These are phyloP conservation scores for Amniataba percoides DNA, from an alignment of 2,797 vertebrate species.

Conservation along the genomic window DNA sequence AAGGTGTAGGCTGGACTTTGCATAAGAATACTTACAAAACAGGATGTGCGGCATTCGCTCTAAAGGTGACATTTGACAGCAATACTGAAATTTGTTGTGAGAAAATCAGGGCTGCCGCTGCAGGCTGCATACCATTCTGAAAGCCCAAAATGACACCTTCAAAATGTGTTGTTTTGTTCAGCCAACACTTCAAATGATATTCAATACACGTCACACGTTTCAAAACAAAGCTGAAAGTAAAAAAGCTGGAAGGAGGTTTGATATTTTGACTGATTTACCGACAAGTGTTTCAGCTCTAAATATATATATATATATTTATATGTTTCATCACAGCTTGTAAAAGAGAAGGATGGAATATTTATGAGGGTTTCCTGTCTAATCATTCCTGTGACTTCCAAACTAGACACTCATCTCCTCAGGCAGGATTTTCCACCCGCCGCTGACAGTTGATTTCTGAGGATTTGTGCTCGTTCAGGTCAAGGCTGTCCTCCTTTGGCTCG, in stretches of 20 bases:
- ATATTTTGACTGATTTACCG: background rate
- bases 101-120: background rate
- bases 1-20: background rate
- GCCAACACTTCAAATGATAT: background rate
- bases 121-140: background rate
- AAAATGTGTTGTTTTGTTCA: background rate
- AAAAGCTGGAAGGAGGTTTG: background rate
- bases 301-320: background rate
- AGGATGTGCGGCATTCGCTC: background rate
- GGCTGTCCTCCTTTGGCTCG: constrained; percentile 55
- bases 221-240: background rate
- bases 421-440: constrained; percentile 45
- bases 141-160: background rate
- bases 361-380: constrained; percentile 9
- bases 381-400: constrained; percentile 12
- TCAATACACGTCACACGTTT: background rate
- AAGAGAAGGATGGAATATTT: constrained; percentile 19
- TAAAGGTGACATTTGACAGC: constrained; percentile 2
- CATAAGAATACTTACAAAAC: background rate
- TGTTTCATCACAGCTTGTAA: constrained; percentile 11
- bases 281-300: background rate
- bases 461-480: constrained; percentile 61
- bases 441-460: constrained; percentile 49
- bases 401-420: constrained; percentile 2
- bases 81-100: background rate